Percentiles rank a stretch among this genome's conserved stretches.
These are phyloP conservation scores for Choristoneura fumiferana DNA, from an alignment of 1,140 invertebrate genomes.

Conservation along the genomic window DNA sequence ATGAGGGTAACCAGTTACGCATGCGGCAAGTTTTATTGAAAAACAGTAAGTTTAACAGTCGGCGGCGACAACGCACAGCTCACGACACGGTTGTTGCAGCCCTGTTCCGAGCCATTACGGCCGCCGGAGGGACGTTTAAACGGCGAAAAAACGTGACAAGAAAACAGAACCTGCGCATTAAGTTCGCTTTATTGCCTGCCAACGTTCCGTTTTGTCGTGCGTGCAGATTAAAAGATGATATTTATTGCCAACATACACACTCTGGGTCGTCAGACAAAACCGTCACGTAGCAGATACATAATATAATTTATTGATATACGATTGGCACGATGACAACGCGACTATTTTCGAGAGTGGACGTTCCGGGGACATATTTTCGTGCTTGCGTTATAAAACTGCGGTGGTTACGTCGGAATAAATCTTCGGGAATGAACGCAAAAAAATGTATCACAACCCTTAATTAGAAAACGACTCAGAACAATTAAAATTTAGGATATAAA, in stretches of 20 bases:
- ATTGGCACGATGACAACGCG: constrained; percentile 2
- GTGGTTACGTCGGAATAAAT: too few species aligned
- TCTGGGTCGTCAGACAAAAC: constrained; percentile 19
- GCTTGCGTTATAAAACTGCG: not conserved
- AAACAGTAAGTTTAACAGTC: too few species aligned
- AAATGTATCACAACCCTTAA: too few species aligned
- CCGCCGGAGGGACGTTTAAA: constrained; percentile 58
- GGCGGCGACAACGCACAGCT: not conserved
- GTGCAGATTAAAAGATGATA: constrained; percentile 58
- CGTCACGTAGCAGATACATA: constrained; percentile 15
- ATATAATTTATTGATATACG: constrained; percentile 19
- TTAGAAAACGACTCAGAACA: too few species aligned
- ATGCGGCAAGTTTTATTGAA: too few species aligned
- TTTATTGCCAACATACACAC: constrained; percentile 36
- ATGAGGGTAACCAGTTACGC: too few species aligned
- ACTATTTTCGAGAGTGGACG: not conserved
- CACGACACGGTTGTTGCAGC: constrained; percentile 43
- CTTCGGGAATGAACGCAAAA: too few species aligned
- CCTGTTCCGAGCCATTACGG: constrained; percentile 52
- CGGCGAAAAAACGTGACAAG: constrained; percentile 68
- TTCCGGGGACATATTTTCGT: not conserved
- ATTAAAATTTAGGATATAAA: too few species aligned
- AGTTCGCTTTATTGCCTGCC: constrained; percentile 59
- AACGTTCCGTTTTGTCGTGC: constrained; percentile 45
- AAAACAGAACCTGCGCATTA: constrained; percentile 63